Base-by-base conservation (phyloP, 2,113 vertebrate genomes). In the Rhegmatorhina hoffmannsi region DNA sequence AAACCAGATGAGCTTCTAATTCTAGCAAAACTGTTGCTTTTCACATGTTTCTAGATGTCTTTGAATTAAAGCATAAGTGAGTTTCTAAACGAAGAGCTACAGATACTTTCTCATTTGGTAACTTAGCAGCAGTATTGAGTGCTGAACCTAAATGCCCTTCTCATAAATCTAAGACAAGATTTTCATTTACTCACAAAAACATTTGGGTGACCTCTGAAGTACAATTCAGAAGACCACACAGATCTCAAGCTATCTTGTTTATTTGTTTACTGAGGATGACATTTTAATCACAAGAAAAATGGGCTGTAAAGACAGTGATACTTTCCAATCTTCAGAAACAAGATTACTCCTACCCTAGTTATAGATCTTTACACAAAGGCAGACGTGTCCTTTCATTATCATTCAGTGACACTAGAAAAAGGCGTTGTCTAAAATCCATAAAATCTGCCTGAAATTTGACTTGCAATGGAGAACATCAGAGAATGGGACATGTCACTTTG, bases 261-360 rank as follows among this genome's bases (percentile, higher is more conserved):
- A 56, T 90, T 95, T 94, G 64, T 87, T 96, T 97, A 86, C 73
- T 64, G 34, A 59, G 56, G 64, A 75, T 90, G 85, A 90, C 73
- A 87, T 96, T 96, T 96, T 93, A 92, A 92, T 94, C 64, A 34
- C 68, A 68, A 94, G 84, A 95, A 86, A 84, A 92, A 87, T 0
- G 3, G 31, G 2, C 53, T 87, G 62, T 29, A 55, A 87, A 92
- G 44, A 81, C 33, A 24, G 28, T 52, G 60, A 9, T 93, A 46
- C 90, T 94, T 90, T 89, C 56, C 60, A 90, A 11, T 86, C 66
- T 92, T 75, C 64, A 59, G 84, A 90, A 96, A 86, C 29, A 44
- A 58, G 86, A 84, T 92, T 81, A 84, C 18, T 91, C 19, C 24
- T 87, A 59, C 33, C 34, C 8, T 21, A 36, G 75, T 93, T 95